A percentile compares a stretch with the other conserved stretches of the same genome.
Conservation (phyloP, 2,888 invertebrate species). For the Nezara viridula region DNA sequence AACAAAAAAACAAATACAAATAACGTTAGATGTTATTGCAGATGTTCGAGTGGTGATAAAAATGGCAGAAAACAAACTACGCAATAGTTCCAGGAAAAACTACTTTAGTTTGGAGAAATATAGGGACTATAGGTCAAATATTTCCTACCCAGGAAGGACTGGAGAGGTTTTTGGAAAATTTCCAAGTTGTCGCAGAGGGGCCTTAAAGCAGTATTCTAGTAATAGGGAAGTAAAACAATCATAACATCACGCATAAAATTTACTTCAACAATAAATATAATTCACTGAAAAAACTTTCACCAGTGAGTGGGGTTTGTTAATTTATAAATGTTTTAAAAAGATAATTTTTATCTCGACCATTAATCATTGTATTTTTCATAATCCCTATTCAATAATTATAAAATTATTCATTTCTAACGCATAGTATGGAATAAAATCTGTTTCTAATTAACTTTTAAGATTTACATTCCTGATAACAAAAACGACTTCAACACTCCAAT, state of each 20-base stretch:
- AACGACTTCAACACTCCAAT: too few relatives aligned
- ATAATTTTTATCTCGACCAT: too few relatives aligned
- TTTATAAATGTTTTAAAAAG: too few relatives aligned
- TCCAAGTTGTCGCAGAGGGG: conserved; percentile 23
- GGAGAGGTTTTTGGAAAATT: conserved; percentile 15
- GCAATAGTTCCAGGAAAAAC: conserved; percentile 1
- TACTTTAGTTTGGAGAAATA: conserved; percentile 35
- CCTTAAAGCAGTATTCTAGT: neutral
- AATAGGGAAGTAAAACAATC: conserved; percentile 14
- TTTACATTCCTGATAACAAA: too few relatives aligned
- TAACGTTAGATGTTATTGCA: conserved; percentile 13
- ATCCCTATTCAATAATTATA: too few relatives aligned
- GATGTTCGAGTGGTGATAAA: conserved; percentile 19
- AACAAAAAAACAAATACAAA: neutral
- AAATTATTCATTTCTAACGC: too few relatives aligned
- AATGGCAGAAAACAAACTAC: neutral
- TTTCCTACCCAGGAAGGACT: conserved; percentile 14
- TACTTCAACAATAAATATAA: neutral
- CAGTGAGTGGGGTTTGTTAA: too few relatives aligned
- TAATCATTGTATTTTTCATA: too few relatives aligned
- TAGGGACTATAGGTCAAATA: conserved; percentile 22
- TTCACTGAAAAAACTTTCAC: neutral
- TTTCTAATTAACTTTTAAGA: too few relatives aligned
- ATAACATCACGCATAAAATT: neutral
- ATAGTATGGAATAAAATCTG: too few relatives aligned